Conservation (phyloP, 2,888 invertebrate genomes). For the Cryptocheilus praepositus region DNA sequence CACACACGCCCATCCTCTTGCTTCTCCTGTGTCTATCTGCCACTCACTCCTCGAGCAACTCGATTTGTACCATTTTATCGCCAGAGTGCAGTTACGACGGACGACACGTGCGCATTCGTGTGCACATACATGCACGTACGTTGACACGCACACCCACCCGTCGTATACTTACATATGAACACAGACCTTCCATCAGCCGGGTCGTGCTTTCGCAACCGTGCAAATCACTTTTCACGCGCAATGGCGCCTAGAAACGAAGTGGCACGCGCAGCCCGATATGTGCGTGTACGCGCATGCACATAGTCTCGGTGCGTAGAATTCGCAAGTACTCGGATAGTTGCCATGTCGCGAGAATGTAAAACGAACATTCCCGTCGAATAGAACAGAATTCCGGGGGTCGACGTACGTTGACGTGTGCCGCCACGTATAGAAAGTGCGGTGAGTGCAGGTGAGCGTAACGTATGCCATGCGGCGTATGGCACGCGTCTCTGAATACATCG, state of each 20-base stretch:
- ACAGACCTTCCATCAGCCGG: conserved; percentile 48
- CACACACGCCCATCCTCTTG: not conserved
- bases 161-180: conserved; percentile 44
- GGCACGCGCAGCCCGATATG: conserved; percentile 14
- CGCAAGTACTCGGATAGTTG: no score
- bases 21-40: conserved; percentile 7
- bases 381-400: no score
- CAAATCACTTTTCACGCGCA: conserved; percentile 56
- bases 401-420: no score
- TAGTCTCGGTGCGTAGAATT: no score
- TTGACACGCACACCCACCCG: not conserved
- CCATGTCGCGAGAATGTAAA: no score
- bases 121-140: not conserved
- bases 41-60: conserved; percentile 33
- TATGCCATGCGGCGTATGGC: no score
- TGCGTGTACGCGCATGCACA: no score
- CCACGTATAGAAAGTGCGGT: no score
- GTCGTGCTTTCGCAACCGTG: conserved; percentile 41
- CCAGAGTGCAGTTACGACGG: conserved; percentile 46
- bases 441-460: no score
- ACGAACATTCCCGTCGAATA: no score
- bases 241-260: conserved; percentile 39
- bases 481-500: no score
- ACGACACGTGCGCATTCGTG: conserved; percentile 7
- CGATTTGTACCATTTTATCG: conserved; percentile 58